phyloP scores from a whole-genome alignment of 2,888 invertebrate species.

The Neria commutata region DNA sequence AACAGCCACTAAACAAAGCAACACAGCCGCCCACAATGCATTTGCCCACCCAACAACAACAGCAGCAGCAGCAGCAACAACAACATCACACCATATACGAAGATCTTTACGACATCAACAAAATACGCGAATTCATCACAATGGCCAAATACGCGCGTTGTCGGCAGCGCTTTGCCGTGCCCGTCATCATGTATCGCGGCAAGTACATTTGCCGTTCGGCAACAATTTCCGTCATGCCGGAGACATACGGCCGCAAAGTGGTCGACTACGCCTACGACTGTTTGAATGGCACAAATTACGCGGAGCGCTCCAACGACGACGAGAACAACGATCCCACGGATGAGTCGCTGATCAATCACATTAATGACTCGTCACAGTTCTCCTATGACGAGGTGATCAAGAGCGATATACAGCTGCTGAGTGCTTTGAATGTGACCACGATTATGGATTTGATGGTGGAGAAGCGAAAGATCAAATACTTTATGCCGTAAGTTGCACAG shows the following conservation, averaged over 20 bases:
- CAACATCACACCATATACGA: slow-evolving; percentile 65
- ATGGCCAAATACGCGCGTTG: slow-evolving; percentile 76
- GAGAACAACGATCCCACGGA: slow-evolving; percentile 55
- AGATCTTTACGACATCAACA: slow-evolving; percentile 65
- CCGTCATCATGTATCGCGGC: slow-evolving; percentile 77
- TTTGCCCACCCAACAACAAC: slow-evolving; percentile 14
- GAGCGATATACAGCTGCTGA: slow-evolving; percentile 72
- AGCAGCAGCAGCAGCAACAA: slow-evolving; percentile 18
- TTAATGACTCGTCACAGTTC: slow-evolving; percentile 47
- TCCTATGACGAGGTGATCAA: slow-evolving; percentile 57
- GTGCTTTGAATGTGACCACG: slow-evolving; percentile 72
- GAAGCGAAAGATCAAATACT: slow-evolving; percentile 81
- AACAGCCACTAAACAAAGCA: slow-evolving; percentile 26
- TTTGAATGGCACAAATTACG: slow-evolving; percentile 40
- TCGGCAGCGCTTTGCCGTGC: slow-evolving; percentile 76
- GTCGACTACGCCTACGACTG: slow-evolving; percentile 63
- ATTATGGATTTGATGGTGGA: slow-evolving; percentile 86
- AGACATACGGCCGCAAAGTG: slow-evolving; percentile 74
- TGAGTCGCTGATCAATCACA: slow-evolving; percentile 48
- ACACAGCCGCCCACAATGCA: slow-evolving; percentile 27
- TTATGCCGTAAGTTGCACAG: slow-evolving; percentile 76
- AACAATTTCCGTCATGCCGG: slow-evolving; percentile 75
- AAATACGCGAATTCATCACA: slow-evolving; percentile 69
- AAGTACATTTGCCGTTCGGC: slow-evolving; percentile 77
- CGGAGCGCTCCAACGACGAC: slow-evolving; percentile 38